Evolutionary conservation across 2,888 invertebrate genomes (phyloP).

Genomic region (Tachina lurida): DNA sequence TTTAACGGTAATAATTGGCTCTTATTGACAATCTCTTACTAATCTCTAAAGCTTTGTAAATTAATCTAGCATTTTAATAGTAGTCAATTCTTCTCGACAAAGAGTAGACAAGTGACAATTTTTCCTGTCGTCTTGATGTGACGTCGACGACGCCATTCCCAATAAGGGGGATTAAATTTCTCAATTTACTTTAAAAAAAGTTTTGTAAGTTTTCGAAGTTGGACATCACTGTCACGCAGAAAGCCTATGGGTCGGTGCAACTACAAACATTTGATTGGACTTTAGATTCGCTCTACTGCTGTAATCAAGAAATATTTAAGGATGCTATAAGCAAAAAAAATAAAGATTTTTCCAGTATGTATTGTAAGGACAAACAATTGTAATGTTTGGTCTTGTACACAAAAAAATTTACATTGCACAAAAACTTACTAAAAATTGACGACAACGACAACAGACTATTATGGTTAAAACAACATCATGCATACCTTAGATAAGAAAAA

Average conservation of each 20-base stretch:
- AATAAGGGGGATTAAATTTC: too few species aligned
- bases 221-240: constrained; percentile 1
- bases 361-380: constrained; percentile 29
- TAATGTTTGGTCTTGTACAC: constrained; percentile 39
- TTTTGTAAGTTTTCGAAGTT: background rate
- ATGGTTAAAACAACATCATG: constrained; percentile 21
- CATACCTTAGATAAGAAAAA: background rate
- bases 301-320: constrained; percentile 13
- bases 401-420: constrained; percentile 55
- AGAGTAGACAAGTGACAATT: too few species aligned
- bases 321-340: constrained; percentile 15
- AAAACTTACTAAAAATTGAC: constrained; percentile 40
- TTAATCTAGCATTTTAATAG: too few species aligned
- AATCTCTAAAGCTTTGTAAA: too few species aligned
- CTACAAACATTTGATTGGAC: constrained; percentile 50
- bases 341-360: constrained; percentile 1
- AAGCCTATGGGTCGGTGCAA: constrained; percentile 11
- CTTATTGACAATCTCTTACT: too few species aligned
- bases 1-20: too few species aligned
- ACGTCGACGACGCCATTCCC: too few species aligned
- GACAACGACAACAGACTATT: constrained; percentile 23
- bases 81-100: too few species aligned
- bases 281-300: constrained; percentile 18
- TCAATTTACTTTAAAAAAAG: background rate
- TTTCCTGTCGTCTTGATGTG: too few species aligned